Evolutionary conservation across 2,888 invertebrate species (phyloP), one percentile per base, ranked within the genome.

Genomic region (Drosophila birchii): DNA sequence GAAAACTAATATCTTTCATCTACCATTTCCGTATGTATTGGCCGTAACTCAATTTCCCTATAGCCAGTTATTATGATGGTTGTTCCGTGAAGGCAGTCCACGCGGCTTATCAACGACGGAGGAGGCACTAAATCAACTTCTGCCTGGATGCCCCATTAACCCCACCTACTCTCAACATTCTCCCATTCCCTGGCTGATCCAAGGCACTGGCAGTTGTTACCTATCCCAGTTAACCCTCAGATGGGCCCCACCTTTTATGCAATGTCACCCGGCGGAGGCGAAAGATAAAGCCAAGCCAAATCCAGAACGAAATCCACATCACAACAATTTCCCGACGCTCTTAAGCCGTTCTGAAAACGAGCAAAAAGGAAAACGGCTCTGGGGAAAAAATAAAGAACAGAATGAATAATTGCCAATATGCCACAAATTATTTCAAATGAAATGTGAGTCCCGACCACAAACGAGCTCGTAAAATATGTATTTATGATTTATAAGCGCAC

Each of bases 361-460:
- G 60, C 32, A 53, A 54, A 32, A 26, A 41, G 44, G 14, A 43
- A 38, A 18, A 36, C 7, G 29, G 29, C 26, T 5, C 34, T 51
- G 51, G 45, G 45, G 18, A 34, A 51, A 58, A 57, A 64, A 74
- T 71, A 70, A 57, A 71, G 62, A 79, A 70, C 59, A 58, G 54
- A 78, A 89, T 89, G 88, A 86, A 89, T 89, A 89, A 87, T 87
- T 87, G 90, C 90, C 90, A 87, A 87, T 88, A 88, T 90, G 87
- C 88, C 90, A 88, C 84, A 89, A 86, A 88, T 86, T 83, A 86
- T 88, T 87, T 80, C 84, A 89, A 88, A 89, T 86, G 78, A 89
- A 88, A 86, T 89, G 88, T 88, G 89, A 89, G 88, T 87, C 62
- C 68, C 62, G 44, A 55, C 71, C 71, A 51, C 77, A 75, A 76